A percentile compares a stretch with the other conserved stretches of the same genome.
These are phyloP conservation scores for Xanthorhoe spadicearia DNA, from an alignment of 2,888 invertebrate species.

Conservation along the genomic window DNA sequence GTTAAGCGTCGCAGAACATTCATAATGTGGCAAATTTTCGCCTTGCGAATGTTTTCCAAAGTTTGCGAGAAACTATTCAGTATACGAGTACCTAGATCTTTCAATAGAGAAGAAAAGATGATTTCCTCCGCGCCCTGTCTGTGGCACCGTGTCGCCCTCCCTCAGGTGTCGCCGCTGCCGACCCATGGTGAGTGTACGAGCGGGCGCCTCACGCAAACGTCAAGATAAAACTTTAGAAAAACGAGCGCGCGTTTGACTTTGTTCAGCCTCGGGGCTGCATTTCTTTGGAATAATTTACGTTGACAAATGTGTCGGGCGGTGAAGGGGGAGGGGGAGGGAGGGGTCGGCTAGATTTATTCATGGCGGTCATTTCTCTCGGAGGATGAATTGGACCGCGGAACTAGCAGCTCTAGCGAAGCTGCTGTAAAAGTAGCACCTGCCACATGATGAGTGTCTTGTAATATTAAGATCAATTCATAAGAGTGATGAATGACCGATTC, in stretches of 20 bases:
- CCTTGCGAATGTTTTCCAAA: neutral
- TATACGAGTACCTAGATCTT: no score
- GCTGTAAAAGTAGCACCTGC: no score
- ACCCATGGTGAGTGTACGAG: neutral
- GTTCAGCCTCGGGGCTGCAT: conserved; percentile 20
- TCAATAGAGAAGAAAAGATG: neutral
- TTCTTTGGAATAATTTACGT: conserved; percentile 40
- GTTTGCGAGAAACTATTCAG: no score
- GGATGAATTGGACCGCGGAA: conserved; percentile 5
- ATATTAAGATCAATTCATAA: neutral
- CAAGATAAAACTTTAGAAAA: conserved; percentile 23
- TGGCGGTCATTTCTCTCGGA: conserved; percentile 29
- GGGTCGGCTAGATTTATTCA: conserved; percentile 12
- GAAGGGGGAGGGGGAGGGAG: neutral
- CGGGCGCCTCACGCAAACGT: neutral
- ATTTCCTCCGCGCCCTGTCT: no score
- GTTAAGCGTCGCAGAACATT: no score
- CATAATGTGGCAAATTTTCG: neutral
- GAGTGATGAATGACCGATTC: neutral
- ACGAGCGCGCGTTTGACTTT: conserved; percentile 10
- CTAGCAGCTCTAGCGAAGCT: conserved; percentile 1
- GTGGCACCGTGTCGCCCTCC: no score
- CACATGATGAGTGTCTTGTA: neutral
- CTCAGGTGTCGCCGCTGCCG: neutral
- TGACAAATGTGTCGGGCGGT: conserved; percentile 38